Conservation (phyloP, 2,888 invertebrate genomes). For the Schrankia costaestrigalis region DNA sequence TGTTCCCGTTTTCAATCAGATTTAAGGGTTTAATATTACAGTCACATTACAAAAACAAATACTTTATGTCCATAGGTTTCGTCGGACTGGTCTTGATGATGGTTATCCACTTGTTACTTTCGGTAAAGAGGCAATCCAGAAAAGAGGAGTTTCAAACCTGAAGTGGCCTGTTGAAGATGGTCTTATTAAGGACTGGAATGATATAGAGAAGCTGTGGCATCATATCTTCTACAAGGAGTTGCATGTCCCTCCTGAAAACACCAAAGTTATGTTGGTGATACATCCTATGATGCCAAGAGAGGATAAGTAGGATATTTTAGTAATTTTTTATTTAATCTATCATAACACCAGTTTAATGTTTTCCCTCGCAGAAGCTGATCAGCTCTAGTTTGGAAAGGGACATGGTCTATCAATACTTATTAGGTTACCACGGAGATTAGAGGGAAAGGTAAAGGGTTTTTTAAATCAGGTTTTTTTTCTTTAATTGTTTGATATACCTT, state of each 20-base stretch:
- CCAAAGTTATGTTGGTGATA: slow-evolving; percentile 88
- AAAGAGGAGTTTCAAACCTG: slow-evolving; percentile 70
- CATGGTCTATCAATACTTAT: too few relatives aligned
- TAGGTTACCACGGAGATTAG: too few relatives aligned
- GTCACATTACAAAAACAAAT: not conserved
- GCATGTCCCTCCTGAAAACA: slow-evolving; percentile 89
- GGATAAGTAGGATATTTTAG: slow-evolving; percentile 69
- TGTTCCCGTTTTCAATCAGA: too few relatives aligned
- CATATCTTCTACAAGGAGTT: slow-evolving; percentile 92
- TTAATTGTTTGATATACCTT: too few relatives aligned
- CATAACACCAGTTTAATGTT: not conserved
- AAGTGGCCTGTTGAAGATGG: slow-evolving; percentile 90
- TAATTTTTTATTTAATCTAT: not conserved
- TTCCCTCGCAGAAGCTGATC: not conserved
- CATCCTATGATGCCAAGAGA: slow-evolving; percentile 90
- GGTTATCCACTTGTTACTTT: slow-evolving; percentile 73
- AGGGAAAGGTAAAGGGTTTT: too few relatives aligned
- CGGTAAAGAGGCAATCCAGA: slow-evolving; percentile 81
- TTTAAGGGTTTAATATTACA: not conserved
- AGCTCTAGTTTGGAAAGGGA: too few relatives aligned
- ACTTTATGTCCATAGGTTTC: slow-evolving; percentile 40
- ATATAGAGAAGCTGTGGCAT: slow-evolving; percentile 95
- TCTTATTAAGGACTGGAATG: slow-evolving; percentile 90
- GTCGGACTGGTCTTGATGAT: slow-evolving; percentile 42
- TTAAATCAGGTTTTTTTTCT: too few relatives aligned